Percentiles rank a stretch among this genome's conserved stretches.
phyloP scores from a whole-genome alignment of 2,797 vertebrate genomes.

The Gymnocypris eckloni region DNA sequence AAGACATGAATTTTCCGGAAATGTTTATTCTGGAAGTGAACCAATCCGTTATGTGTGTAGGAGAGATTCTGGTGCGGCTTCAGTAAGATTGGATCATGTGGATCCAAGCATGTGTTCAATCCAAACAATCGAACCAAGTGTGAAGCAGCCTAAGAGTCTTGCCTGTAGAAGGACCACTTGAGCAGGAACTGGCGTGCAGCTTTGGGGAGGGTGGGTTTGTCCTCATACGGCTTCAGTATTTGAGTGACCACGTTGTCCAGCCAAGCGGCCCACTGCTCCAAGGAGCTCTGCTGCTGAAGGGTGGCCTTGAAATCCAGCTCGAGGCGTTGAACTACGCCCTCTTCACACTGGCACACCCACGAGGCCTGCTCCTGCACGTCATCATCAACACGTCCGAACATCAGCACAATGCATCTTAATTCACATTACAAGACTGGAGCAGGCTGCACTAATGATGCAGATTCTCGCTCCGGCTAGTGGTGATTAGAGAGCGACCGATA shows the following conservation, averaged over 20 bases:
- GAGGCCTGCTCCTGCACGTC: constrained; percentile 92
- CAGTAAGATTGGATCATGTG: no score
- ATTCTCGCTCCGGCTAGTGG: background rate
- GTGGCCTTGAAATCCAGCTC: constrained; percentile 99
- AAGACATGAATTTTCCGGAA: no score
- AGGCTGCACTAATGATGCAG: background rate
- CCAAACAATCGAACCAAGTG: background rate
- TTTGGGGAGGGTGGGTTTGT: constrained; percentile 90
- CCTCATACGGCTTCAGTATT: constrained; percentile 92
- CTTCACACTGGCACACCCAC: constrained; percentile 99
- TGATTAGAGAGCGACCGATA: no score
- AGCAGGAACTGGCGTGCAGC: constrained; percentile 96
- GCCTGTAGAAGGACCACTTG: constrained; percentile 99
- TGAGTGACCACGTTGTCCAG: constrained; percentile 94
- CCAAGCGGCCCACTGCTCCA: constrained; percentile 98
- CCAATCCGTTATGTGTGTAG: no score
- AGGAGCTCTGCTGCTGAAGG: constrained; percentile 95
- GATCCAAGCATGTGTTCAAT: background rate
- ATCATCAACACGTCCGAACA: background rate
- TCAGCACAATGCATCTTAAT: background rate
- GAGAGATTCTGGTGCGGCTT: no score
- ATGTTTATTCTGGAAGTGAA: no score
- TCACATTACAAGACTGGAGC: background rate
- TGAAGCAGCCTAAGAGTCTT: constrained; percentile 15
- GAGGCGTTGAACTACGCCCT: constrained; percentile 92